Percentiles rank a stretch among this genome's conserved stretches.
Conservation (phyloP, 2,888 invertebrate genomes). For the Nemotelus nigrinus region DNA sequence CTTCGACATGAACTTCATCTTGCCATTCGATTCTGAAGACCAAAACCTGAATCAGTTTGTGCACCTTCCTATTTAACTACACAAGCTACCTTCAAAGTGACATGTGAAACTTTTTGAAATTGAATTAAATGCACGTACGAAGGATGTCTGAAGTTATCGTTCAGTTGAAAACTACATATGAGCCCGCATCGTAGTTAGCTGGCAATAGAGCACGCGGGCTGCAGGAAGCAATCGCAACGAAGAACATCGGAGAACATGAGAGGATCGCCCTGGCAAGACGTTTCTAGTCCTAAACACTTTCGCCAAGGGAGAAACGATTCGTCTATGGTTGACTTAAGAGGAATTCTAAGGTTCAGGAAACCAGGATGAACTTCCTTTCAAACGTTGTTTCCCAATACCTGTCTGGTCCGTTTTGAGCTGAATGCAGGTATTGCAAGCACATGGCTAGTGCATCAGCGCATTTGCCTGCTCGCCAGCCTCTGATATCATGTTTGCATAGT, state of each 20-base stretch:
- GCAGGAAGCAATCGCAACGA: background rate
- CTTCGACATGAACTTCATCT: no score
- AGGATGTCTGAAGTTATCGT: background rate
- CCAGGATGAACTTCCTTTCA: background rate
- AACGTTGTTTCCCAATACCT: no score
- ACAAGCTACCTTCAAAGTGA: background rate
- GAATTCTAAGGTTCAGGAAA: background rate
- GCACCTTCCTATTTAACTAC: no score
- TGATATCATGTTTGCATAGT: slow-evolving; percentile 6
- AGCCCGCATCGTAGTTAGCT: no score
- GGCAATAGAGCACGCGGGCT: no score
- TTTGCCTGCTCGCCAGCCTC: background rate
- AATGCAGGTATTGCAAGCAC: no score
- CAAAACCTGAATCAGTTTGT: no score
- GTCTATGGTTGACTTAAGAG: background rate
- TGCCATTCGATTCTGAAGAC: no score
- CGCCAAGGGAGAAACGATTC: background rate
- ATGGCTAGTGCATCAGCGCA: no score
- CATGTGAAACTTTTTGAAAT: slow-evolving; percentile 37
- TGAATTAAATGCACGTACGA: slow-evolving; percentile 34
- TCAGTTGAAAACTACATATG: background rate
- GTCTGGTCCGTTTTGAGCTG: no score
- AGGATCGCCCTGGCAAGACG: background rate
- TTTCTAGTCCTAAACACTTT: slow-evolving; percentile 7
- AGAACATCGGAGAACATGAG: background rate